These are phyloP conservation scores for Chionomys nivalis DNA, from an alignment of 2,113 vertebrate species.

Conservation along the genomic window DNA sequence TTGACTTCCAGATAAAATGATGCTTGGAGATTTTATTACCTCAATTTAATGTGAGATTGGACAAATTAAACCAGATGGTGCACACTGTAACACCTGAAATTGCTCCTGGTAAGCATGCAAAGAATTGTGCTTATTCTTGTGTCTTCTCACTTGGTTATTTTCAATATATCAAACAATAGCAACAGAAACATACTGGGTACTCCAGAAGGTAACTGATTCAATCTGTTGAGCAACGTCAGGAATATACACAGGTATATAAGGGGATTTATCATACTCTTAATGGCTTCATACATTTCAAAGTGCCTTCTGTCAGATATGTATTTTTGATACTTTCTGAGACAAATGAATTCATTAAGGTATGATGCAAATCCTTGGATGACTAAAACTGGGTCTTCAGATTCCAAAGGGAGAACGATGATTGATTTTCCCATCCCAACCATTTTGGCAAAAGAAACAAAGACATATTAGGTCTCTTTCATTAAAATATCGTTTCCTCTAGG, in stretches of 20 bases:
- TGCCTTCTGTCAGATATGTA: background rate
- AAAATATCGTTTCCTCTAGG: background rate
- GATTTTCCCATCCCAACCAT: background rate
- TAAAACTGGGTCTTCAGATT: background rate
- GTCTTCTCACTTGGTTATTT: background rate
- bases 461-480: background rate
- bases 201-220: background rate
- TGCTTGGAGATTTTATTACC: background rate
- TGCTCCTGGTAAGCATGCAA: background rate
- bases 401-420: background rate
- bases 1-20: background rate
- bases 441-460: background rate
- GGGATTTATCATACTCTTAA: background rate
- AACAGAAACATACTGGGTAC: background rate
- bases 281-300: background rate
- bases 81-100: background rate
- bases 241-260: background rate
- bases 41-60: background rate
- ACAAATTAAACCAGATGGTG: background rate
- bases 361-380: background rate
- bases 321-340: background rate
- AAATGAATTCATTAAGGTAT: background rate
- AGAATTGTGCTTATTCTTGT: background rate
- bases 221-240: background rate
- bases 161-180: background rate